Conservation (phyloP, 2,113 vertebrate species). For the Melanerpes formicivorus region DNA sequence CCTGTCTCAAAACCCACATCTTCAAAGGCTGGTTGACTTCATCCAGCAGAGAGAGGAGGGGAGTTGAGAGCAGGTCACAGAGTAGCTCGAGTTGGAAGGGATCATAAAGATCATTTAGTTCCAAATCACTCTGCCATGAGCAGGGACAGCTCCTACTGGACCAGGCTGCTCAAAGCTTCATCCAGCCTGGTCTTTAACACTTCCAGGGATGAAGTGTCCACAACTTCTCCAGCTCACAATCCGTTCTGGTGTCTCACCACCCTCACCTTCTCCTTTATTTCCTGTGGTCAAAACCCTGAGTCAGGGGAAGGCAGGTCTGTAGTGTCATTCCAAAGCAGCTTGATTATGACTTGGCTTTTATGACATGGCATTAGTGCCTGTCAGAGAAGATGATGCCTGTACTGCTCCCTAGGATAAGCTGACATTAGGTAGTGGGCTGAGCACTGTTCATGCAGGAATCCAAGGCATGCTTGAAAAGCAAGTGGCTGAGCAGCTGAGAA, state of each 20-base stretch:
- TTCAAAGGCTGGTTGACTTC: neutral
- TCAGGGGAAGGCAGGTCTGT: neutral
- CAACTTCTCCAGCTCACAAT: too few relatives aligned
- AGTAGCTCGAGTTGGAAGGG: too few relatives aligned
- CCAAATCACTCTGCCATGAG: too few relatives aligned
- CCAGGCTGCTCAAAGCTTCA: too few relatives aligned
- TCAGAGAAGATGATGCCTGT: neutral
- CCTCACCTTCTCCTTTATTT: neutral
- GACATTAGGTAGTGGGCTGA: neutral
- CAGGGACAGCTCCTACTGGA: too few relatives aligned
- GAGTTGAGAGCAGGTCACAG: neutral
- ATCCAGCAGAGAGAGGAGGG: neutral
- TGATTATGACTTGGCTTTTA: neutral
- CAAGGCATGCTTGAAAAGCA: neutral
- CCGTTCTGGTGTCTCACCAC: too few relatives aligned
- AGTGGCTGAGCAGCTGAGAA: neutral
- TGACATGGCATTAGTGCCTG: conserved; percentile 3
- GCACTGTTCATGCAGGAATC: neutral
- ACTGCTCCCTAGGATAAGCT: neutral
- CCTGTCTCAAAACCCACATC: neutral
- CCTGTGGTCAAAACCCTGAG: neutral
- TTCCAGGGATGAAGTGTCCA: too few relatives aligned
- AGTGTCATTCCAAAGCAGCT: neutral
- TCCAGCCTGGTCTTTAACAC: too few relatives aligned
- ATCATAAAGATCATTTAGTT: too few relatives aligned